Conservation (phyloP, 2,888 invertebrate genomes). For the Strigamia crassipes region DNA sequence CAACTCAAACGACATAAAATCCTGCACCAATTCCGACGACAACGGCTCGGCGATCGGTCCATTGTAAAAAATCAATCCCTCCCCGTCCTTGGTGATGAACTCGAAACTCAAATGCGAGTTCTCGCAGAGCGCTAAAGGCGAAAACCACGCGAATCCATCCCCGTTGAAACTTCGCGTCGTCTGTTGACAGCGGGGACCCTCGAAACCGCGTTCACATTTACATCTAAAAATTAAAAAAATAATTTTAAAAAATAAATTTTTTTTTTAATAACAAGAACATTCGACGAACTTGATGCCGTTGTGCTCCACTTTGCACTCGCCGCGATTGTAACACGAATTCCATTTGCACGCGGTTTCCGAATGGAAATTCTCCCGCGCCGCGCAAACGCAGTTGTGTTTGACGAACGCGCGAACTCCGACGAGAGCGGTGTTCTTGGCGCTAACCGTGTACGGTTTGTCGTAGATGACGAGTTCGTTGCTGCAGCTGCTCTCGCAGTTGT, state of each 20-base stretch:
- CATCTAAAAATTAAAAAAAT: constrained; percentile 67
- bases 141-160: constrained; percentile 92
- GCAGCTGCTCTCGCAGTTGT: constrained; percentile 74
- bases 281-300: constrained; percentile 41
- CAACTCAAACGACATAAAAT: constrained; percentile 89
- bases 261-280: not conserved
- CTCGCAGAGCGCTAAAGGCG: constrained; percentile 82
- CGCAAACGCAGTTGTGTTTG: constrained; percentile 76
- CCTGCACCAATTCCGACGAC: constrained; percentile 58
- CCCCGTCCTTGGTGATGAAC: constrained; percentile 73
- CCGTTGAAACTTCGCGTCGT: constrained; percentile 85
- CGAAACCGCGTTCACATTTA: constrained; percentile 76
- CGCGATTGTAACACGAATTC: constrained; percentile 75
- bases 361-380: constrained; percentile 56
- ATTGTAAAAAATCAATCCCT: constrained; percentile 87
- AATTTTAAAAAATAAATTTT: not conserved
- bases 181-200: constrained; percentile 89
- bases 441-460: constrained; percentile 78
- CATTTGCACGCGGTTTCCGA: constrained; percentile 56
- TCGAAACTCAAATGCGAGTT: constrained; percentile 80
- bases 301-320: constrained; percentile 61
- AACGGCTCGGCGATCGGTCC: constrained; percentile 68
- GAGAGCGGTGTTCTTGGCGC: constrained; percentile 90
- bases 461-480: constrained; percentile 75
- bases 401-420: constrained; percentile 87